Conservation (phyloP, 2,797 vertebrate species). For the Pseudomugil tenellus region DNA sequence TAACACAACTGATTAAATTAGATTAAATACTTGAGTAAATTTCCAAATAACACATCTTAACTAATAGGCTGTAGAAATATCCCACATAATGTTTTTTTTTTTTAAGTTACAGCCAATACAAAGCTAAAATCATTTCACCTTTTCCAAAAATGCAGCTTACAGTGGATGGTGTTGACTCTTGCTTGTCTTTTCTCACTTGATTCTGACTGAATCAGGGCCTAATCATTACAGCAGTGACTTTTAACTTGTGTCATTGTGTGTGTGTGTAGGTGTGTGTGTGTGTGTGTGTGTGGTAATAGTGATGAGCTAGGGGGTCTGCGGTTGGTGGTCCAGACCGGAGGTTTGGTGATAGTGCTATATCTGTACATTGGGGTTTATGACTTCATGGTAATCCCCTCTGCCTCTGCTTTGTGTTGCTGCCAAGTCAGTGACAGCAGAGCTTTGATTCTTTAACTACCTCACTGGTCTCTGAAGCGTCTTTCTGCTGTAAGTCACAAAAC, state of each 20-base stretch:
- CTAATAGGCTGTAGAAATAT: not conserved
- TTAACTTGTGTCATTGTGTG: conserved; percentile 44
- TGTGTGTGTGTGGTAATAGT: conserved; percentile 36
- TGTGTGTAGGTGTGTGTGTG: conserved; percentile 42
- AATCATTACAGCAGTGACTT: conserved; percentile 37
- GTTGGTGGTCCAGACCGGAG: conserved; percentile 60
- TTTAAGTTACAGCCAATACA: not conserved
- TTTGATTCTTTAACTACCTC: conserved; percentile 20
- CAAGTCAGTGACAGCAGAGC: conserved; percentile 35
- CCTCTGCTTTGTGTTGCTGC: conserved; percentile 64
- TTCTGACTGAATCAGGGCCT: conserved; percentile 12
- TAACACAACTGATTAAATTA: not conserved
- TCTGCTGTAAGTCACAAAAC: conserved; percentile 22
- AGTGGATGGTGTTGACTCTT: not conserved
- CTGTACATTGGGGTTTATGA: conserved; percentile 40
- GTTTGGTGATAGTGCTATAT: conserved; percentile 58
- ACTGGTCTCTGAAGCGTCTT: conserved; percentile 5
- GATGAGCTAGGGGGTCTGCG: conserved; percentile 52
- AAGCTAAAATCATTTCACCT: conserved; percentile 4
- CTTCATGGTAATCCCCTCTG: conserved; percentile 52
- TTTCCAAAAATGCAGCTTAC: not conserved
- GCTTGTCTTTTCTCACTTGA: not conserved
- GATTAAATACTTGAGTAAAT: conserved; percentile 11
- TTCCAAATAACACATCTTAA: conserved; percentile 5
- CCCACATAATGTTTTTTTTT: not conserved